Percentiles rank a stretch among this genome's conserved stretches.
phyloP scores from a whole-genome alignment of 2,113 vertebrate genomes.

The Raphicerus campestris region DNA sequence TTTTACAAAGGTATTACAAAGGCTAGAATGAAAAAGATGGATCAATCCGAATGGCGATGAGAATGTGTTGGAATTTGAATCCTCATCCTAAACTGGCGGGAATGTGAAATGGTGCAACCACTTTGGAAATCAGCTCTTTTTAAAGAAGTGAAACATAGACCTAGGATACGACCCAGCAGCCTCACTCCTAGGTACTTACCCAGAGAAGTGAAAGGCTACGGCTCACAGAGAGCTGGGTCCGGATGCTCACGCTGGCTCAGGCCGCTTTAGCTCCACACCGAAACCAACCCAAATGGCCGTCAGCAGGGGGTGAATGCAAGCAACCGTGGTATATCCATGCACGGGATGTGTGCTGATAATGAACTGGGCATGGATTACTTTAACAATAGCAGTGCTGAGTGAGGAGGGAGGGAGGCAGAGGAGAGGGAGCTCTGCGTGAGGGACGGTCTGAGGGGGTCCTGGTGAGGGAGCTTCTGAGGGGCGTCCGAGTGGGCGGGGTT shows the following conservation, averaged over 20 bases:
- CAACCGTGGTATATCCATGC: fast-evolving
- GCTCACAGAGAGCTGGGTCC: neutral
- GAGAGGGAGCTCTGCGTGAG: too few relatives aligned
- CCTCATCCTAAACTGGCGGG: neutral
- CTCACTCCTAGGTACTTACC: neutral
- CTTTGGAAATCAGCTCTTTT: neutral
- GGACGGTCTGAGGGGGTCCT: fast-evolving
- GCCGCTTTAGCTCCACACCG: neutral
- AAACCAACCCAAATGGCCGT: neutral
- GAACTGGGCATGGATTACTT: neutral
- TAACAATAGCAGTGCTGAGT: neutral
- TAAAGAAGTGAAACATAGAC: neutral
- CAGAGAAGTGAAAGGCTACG: neutral
- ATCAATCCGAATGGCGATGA: neutral
- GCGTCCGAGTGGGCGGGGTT: neutral
- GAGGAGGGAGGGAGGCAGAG: neutral
- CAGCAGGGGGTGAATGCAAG: neutral
- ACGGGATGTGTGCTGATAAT: neutral
- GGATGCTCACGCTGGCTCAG: neutral
- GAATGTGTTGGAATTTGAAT: neutral
- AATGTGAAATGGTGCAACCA: neutral
- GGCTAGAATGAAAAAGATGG: too few relatives aligned
- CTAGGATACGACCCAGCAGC: neutral
- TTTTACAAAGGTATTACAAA: neutral
- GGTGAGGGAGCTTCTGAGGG: fast-evolving